These are phyloP conservation scores for Anarsia innoxiella DNA, from an alignment of 2,888 invertebrate species.

Conservation along the genomic window DNA sequence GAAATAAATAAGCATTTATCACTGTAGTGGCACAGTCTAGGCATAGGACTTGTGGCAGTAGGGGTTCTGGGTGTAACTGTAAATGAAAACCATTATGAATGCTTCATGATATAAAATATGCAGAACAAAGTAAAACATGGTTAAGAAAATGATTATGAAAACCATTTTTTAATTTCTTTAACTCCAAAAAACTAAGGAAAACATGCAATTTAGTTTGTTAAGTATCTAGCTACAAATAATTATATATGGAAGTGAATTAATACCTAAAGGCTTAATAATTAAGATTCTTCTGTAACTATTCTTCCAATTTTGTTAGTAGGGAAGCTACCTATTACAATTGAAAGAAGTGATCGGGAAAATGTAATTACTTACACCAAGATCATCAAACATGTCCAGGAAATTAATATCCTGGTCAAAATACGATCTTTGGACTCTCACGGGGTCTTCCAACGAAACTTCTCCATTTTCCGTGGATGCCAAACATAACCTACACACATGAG, in stretches of 20 bases:
- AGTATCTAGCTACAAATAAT: no score
- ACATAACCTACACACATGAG: slow-evolving; percentile 59
- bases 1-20: slow-evolving; percentile 43
- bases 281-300: no score
- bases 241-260: no score
- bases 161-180: not conserved
- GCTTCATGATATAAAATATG: not conserved
- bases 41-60: slow-evolving; percentile 46
- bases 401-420: slow-evolving; percentile 39
- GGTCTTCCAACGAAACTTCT: slow-evolving; percentile 36
- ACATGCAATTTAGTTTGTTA: no score
- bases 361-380: slow-evolving; percentile 45
- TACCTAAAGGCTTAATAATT: no score
- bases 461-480: slow-evolving; percentile 33
- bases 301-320: no score
- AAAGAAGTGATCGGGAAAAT: no score
- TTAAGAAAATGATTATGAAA: not conserved
- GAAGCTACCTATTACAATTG: no score
- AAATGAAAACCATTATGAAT: not conserved
- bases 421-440: slow-evolving; percentile 28
- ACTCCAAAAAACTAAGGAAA: no score
- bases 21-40: slow-evolving; percentile 38
- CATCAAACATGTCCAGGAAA: slow-evolving; percentile 39
- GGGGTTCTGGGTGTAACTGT: slow-evolving; percentile 2
- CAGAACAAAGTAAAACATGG: not conserved